Base-by-base conservation (phyloP, 2,888 invertebrate species). In the Mellilla xanthometata region DNA sequence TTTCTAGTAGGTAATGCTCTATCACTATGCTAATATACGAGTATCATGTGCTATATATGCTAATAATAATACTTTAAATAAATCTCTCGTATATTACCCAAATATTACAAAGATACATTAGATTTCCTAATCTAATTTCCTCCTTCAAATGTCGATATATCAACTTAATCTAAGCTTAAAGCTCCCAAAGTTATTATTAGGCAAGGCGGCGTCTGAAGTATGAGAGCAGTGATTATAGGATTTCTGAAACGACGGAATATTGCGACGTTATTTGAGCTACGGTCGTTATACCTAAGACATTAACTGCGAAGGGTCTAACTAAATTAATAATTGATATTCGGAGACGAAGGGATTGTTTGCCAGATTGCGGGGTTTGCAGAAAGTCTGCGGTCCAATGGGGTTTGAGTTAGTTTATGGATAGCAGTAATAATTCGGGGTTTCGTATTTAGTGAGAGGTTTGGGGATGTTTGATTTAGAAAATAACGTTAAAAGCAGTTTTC, bases 211-310 rank as follows among this genome's bases (percentile, higher is more conserved):
- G 15, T 5, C 9, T 12, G 4, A 31, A 13, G 12, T 38, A 22
- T 15, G 26, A 26, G 10, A 19, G 33, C 26, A 15, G 39, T 22
- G 39, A 30, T 46, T 39, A 46, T n/a, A 24, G 32, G 41, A 24
- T 47, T 33, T 28, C 40, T 27, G 35, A 23, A 47, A 47, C 29
- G 28, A 24, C 28, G 4, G 31, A 41, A 47, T 33, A 41, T 47
- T 41, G 32, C 12, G 11, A n/a, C 30, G 36, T 33, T 35, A 46
- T 32, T 9, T 35, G 35, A 40, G 11, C 40, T 13, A n/a, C n/a
- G n/a, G 11, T 15, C 12, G 22, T 46, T 39, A 46, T 10, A 26
- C 27, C 11, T 35, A 30, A 13, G 32, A 22, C 12, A 36, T 45
- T 44, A 36, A 27, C 26, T 32, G 22, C 19, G 29, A 30, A 22